Percentiles rank a stretch among this genome's conserved stretches.
phyloP scores from a whole-genome alignment of 2,888 invertebrate genomes.

The Anoplius nigerrimus region DNA sequence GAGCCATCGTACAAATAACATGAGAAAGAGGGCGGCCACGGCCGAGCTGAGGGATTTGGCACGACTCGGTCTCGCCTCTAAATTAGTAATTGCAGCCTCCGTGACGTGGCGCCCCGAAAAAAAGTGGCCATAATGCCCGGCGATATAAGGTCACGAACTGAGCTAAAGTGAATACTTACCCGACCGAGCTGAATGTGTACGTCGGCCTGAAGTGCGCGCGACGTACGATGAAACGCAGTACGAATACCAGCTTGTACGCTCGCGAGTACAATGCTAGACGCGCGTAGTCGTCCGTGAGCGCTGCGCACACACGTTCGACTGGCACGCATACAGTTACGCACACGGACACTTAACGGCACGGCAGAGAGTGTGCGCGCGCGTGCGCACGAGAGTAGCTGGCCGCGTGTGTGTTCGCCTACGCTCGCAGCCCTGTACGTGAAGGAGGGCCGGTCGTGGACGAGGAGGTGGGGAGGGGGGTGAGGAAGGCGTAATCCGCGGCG shows the following conservation, averaged over 20 bases:
- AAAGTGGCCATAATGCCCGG: constrained; percentile 62
- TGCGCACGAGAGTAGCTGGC: too few relatives aligned
- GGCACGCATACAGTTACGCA: too few relatives aligned
- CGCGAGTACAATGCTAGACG: not conserved
- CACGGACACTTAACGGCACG: too few relatives aligned
- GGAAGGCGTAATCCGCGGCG: constrained; percentile 67
- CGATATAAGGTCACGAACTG: constrained; percentile 67
- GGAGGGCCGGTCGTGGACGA: not conserved
- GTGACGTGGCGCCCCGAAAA: constrained; percentile 68
- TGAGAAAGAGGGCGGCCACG: constrained; percentile 65
- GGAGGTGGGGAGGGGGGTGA: constrained; percentile 47
- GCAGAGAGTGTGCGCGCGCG: too few relatives aligned
- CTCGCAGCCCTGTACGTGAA: too few relatives aligned
- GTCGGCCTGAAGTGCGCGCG: not conserved
- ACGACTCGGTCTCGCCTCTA: constrained; percentile 73
- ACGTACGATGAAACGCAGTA: too few relatives aligned
- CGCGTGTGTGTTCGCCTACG: too few relatives aligned
- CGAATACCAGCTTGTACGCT: not conserved
- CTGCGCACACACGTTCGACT: not conserved
- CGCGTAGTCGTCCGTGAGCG: too few relatives aligned
- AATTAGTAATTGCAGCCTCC: constrained; percentile 74
- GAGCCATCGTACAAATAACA: constrained; percentile 51
- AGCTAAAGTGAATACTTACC: constrained; percentile 64
- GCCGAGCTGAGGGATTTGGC: constrained; percentile 67
- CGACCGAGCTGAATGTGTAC: not conserved